phyloP scores from a whole-genome alignment of 2,113 vertebrate species.

The Craseonycteris thonglongyai region DNA sequence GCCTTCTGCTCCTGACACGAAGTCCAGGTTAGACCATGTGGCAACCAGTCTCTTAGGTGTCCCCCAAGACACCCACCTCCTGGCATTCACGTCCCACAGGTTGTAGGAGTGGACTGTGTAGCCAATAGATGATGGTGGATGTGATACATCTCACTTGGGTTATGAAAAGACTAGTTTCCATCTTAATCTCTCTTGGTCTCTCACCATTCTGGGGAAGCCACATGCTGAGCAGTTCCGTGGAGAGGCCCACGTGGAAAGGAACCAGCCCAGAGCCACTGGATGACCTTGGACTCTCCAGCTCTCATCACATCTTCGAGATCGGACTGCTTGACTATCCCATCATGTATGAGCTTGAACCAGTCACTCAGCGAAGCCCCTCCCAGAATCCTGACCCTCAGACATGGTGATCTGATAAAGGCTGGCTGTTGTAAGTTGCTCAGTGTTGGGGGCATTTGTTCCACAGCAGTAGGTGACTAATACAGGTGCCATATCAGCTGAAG shows the following conservation, averaged over 20 bases:
- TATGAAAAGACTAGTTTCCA: background rate
- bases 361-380: background rate
- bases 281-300: background rate
- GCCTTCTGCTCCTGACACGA: background rate
- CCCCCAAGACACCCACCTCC: background rate
- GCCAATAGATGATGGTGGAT: background rate
- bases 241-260: background rate
- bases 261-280: background rate
- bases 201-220: background rate
- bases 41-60: background rate
- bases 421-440: background rate
- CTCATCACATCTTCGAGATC: background rate
- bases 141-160: background rate
- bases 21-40: accelerated
- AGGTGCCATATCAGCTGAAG: accelerated
- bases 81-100: background rate
- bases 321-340: too few species aligned
- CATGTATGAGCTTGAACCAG: background rate
- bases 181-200: background rate
- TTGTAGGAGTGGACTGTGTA: background rate
- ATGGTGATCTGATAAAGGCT: background rate
- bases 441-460: background rate
- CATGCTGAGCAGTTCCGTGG: background rate
- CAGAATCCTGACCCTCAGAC: too few species aligned
- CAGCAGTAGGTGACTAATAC: background rate